Evolutionary conservation across 2,113 vertebrate genomes (phyloP).

Genomic region (Monopterus albus): DNA sequence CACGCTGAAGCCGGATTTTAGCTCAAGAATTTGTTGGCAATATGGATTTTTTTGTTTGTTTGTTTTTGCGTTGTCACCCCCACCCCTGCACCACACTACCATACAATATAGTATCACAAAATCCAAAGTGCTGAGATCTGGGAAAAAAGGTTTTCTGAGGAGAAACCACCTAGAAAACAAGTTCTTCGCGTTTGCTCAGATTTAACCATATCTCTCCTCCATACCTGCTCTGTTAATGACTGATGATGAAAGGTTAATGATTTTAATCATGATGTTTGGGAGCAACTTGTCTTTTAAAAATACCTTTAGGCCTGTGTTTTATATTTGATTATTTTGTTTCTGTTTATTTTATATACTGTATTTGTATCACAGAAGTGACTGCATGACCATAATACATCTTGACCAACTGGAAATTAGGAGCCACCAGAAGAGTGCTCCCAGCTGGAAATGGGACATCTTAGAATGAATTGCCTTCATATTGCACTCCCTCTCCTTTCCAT

Average conservation of each 20-base stretch:
- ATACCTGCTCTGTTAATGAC: slow-evolving; percentile 21
- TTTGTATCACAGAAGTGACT: slow-evolving; percentile 8
- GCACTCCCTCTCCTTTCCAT: slow-evolving; percentile 30
- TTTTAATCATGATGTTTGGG: slow-evolving; percentile 16
- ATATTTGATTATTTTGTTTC: slow-evolving; percentile 27
- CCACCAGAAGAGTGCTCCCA: background rate
- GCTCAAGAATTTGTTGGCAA: slow-evolving; percentile 47
- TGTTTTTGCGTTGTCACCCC: background rate
- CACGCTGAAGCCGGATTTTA: slow-evolving; percentile 1
- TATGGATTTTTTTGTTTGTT: no score
- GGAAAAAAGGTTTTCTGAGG: slow-evolving; percentile 28
- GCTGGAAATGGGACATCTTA: background rate
- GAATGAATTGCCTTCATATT: slow-evolving; percentile 23
- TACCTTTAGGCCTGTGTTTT: slow-evolving; percentile 21
- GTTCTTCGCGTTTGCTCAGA: slow-evolving; percentile 20
- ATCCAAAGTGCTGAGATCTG: slow-evolving; percentile 41
- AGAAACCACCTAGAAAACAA: slow-evolving; percentile 21
- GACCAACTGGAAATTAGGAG: background rate
- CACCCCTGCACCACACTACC: background rate
- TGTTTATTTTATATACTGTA: background rate
- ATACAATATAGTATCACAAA: slow-evolving; percentile 25
- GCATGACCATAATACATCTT: slow-evolving; percentile 4
- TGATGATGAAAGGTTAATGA: slow-evolving; percentile 18
- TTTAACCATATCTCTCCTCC: background rate
- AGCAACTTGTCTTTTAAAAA: slow-evolving; percentile 14